These are phyloP conservation scores for Sarcophaga subvicina DNA, from an alignment of 2,888 invertebrate species.

Conservation along the genomic window DNA sequence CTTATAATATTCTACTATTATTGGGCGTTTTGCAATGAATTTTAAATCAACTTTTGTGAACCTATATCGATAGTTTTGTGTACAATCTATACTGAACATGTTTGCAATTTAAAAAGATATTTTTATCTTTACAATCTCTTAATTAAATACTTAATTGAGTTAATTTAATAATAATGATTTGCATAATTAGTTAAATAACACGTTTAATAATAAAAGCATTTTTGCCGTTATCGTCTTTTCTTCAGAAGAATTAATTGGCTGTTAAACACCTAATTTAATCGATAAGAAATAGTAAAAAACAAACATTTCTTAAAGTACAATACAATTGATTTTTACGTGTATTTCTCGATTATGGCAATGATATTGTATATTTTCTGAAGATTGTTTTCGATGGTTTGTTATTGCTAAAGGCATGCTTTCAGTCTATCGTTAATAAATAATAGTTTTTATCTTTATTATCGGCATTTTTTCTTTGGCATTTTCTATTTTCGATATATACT, in stretches of 20 bases:
- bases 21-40: too few relatives aligned
- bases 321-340: neutral
- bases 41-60: too few relatives aligned
- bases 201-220: neutral
- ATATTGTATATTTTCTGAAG: conserved; percentile 5
- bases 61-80: too few relatives aligned
- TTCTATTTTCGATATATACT: neutral
- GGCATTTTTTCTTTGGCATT: neutral
- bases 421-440: neutral
- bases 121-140: too few relatives aligned
- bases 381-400: neutral
- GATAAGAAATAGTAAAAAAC: conserved; percentile 5
- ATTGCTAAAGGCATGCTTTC: too few relatives aligned
- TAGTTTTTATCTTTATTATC: neutral
- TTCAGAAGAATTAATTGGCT: conserved; percentile 4
- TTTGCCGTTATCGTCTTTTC: neutral
- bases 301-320: neutral
- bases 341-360: conserved; percentile 2
- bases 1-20: too few relatives aligned
- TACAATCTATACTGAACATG: too few relatives aligned
- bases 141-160: too few relatives aligned
- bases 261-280: conserved; percentile 16
- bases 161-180: conserved; percentile 1
- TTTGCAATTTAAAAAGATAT: too few relatives aligned
- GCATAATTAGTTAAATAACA: conserved; percentile 19